phyloP scores from a whole-genome alignment of 1,140 invertebrate genomes.

The Meloidogyne exigua region DNA sequence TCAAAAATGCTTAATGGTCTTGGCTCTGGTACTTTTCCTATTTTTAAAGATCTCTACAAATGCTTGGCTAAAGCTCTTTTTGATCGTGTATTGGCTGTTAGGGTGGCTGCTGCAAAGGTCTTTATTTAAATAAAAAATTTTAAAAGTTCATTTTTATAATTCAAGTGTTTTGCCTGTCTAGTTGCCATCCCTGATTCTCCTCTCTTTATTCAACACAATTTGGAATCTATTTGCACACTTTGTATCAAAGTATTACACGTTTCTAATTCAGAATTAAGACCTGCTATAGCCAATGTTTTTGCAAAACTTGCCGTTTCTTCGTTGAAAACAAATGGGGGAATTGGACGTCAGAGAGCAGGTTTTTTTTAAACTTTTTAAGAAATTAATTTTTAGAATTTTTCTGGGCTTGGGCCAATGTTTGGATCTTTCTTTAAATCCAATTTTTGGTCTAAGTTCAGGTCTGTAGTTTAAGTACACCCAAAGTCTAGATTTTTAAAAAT shows the following conservation, averaged over 20 bases:
- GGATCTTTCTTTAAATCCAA: too few species aligned
- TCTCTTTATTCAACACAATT: slow-evolving; percentile 79
- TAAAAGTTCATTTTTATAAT: slow-evolving; percentile 12
- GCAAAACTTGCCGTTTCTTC: slow-evolving; percentile 67
- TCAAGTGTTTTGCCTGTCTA: slow-evolving; percentile 78
- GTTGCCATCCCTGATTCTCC: slow-evolving; percentile 76
- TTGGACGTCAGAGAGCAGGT: background rate
- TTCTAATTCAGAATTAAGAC: slow-evolving; percentile 89
- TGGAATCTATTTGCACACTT: slow-evolving; percentile 82
- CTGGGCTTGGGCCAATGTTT: too few species aligned
- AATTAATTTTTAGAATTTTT: too few species aligned
- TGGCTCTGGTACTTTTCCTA: slow-evolving; percentile 79
- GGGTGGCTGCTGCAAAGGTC: slow-evolving; percentile 80
- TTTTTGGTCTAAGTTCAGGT: too few species aligned
- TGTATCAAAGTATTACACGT: slow-evolving; percentile 88
- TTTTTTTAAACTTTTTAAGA: background rate
- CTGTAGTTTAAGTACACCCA: too few species aligned
- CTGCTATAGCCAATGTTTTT: slow-evolving; percentile 83
- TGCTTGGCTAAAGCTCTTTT: slow-evolving; percentile 76
- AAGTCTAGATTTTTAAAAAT: background rate
- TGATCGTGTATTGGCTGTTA: slow-evolving; percentile 84
- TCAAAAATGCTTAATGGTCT: slow-evolving; percentile 83
- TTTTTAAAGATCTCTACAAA: slow-evolving; percentile 84
- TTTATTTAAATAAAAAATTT: background rate
- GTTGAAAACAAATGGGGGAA: background rate